Evolutionary conservation across 2,797 vertebrate species (phyloP), one percentile per base, ranked within the genome.

Genomic region (Emydoidea blandingii): DNA sequence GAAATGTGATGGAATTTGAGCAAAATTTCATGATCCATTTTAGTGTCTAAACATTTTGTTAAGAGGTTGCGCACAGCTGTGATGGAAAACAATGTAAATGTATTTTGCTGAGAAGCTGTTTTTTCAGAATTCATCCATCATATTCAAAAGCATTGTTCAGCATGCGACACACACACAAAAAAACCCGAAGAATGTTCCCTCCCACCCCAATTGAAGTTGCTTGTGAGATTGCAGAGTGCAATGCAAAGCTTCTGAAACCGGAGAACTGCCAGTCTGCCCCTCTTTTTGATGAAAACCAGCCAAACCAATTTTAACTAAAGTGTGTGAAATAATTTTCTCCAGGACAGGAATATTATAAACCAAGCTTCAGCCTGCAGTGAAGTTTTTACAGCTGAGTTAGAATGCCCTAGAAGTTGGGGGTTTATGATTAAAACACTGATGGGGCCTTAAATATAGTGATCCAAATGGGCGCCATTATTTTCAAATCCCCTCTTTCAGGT

Each of bases 311-410:
- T 91, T 5, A 9, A 83, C 15, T 37, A 59, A 83, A 94, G 65
- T 7, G 8, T 8, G 65, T n/a, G 57, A 85, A 95, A 72, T 16
- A 9, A 23, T 91, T 90, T 88, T 56, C 59, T 96, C 27, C 19
- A 53, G 21, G 23, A 34, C 62, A 65, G 56, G 59, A 74, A 31
- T 3, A 8, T 80, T 82, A 49, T 62, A 93, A 92, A 87, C 44
- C 3, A 91, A 88, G 25, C 19, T 10, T 86, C 72, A 88, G 84
- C 54, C 80, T 25, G 37, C 81, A 76, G 29, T 4, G 4, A 80
- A 65, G 8, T 44, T 94, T 95, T 96, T 81, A 93, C 31, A 52
- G 76, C 41, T 86, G 19, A 88, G 59, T 41, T 92, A 80, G 52
- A 87, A 12, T 50, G 68, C 31, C n/a, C 41, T 49, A 8, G 68